Evolutionary conservation across 2,888 invertebrate genomes (phyloP).

Genomic region (Lithodes maja): DNA sequence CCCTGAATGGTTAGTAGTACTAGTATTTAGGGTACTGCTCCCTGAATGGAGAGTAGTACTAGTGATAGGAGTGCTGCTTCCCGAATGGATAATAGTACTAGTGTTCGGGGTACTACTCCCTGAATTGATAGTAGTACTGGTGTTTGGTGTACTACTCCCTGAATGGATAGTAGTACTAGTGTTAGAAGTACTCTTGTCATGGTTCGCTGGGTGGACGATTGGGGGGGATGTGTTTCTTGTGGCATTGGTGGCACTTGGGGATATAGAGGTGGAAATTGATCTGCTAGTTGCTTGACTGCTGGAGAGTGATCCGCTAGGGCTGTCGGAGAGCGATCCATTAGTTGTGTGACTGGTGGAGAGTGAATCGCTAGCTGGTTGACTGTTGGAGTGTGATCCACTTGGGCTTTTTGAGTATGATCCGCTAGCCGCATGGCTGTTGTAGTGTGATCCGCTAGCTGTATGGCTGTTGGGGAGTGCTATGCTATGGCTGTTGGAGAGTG

Average conservation of each 20-base stretch:
- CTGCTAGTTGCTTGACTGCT: slow-evolving; percentile 23
- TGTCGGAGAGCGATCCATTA: neutral
- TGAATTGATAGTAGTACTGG: too few species aligned
- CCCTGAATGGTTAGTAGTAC: too few species aligned
- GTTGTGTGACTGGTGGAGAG: slow-evolving; percentile 28
- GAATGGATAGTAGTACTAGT: slow-evolving; percentile 2
- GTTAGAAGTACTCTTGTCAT: slow-evolving; percentile 45
- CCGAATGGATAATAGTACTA: too few species aligned
- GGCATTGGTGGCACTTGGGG: slow-evolving; percentile 40
- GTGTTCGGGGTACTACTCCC: neutral
- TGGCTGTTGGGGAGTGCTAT: neutral
- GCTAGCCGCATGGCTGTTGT: slow-evolving; percentile 14
- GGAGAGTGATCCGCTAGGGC: neutral
- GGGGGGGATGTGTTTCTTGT: slow-evolving; percentile 59
- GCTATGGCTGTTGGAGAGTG: neutral
- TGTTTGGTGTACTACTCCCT: neutral
- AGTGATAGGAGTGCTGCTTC: too few species aligned
- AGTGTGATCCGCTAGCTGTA: neutral
- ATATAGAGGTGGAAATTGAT: slow-evolving; percentile 18
- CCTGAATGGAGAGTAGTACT: too few species aligned
- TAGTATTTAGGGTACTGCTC: too few species aligned
- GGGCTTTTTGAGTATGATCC: slow-evolving; percentile 1
- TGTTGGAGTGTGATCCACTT: neutral
- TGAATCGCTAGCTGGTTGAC: slow-evolving; percentile 24
- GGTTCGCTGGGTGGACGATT: slow-evolving; percentile 46